Evolutionary conservation across 2,888 invertebrate genomes (phyloP).

Genomic region (Dascillus cervinus): DNA sequence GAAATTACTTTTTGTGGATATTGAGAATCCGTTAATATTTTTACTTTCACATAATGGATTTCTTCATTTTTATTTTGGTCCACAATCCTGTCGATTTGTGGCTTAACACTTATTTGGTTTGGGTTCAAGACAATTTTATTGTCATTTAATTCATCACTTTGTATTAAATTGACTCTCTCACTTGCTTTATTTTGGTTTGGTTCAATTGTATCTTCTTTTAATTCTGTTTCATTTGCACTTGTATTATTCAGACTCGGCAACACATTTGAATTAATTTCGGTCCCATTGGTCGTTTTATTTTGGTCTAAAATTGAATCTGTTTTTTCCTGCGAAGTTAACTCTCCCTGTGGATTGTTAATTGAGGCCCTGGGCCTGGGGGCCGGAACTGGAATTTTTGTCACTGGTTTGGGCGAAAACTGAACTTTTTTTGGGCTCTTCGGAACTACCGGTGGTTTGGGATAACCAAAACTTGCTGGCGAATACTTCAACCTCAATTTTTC

Average conservation of each 20-base stretch:
- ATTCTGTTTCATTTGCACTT: not conserved
- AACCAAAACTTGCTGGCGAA: constrained; percentile 30
- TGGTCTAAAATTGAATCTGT: not conserved
- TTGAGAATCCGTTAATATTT: too few species aligned
- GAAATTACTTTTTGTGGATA: too few species aligned
- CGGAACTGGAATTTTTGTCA: constrained; percentile 9
- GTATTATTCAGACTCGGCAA: not conserved
- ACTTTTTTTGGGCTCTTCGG: constrained; percentile 13
- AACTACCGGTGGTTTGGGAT: constrained; percentile 19
- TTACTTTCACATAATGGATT: too few species aligned
- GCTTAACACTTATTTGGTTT: too few species aligned
- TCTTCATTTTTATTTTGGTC: too few species aligned
- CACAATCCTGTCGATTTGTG: too few species aligned
- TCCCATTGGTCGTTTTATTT: not conserved
- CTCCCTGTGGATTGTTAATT: not conserved
- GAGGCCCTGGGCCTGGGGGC: constrained; percentile 1
- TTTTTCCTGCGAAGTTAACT: not conserved
- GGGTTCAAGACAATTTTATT: too few species aligned
- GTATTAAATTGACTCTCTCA: too few species aligned
- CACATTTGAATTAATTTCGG: not conserved
- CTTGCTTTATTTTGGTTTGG: too few species aligned
- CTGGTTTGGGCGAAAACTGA: constrained; percentile 8
- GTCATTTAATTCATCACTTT: too few species aligned
- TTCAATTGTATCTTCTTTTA: not conserved
- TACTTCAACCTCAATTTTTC: constrained; percentile 25